Evolutionary conservation across 2,797 vertebrate species (phyloP), one percentile per base, ranked within the genome.

Genomic region (Tokudaia tokunoshimensis): DNA sequence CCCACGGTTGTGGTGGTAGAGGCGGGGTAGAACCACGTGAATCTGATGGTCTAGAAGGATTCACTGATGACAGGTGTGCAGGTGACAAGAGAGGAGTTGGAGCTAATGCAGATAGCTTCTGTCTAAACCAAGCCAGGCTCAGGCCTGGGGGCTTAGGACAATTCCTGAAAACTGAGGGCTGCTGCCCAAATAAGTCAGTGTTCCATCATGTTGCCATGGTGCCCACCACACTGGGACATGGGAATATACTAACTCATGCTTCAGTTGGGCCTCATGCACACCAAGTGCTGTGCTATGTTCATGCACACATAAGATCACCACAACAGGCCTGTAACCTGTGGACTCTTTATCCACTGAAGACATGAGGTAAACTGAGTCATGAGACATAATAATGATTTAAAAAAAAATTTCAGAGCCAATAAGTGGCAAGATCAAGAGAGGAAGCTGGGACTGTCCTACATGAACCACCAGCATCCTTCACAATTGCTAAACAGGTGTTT

Each of bases 291-390:
- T 22, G 50, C 59, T 6, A 29, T 14, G 81, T 22, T 72, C 22
- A 0, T 3, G 10, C 2, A 3, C 80, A 9, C 3, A 14, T 79
- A 19, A 0, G 80, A 26, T 2, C 1, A 2, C 57, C 37, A 4
- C 20, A 24, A n/a, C 15, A 75, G 44, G n/a, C 37, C 91, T 31
- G 3, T 14, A 91, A 82, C 17, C 6, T 6, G 11, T 29, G 41
- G 44, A 9, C 24, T 17, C 1, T 9, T 19, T 6, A 37, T 76
- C 61, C 6, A 0, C 37, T 92, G 29, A 67, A 75, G 81, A 83
- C 6, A 92, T 6, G 41, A 81, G 19, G 82, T 19, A 29, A 55
- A 31, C 79, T 15, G 47, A 87, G 61, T n/a, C 85, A 26, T 26
- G 17, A 50, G 70, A 74, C 4, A 6, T 63, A 44, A 55, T 10